A percentile compares a stretch with the other conserved stretches of the same genome.
These are phyloP conservation scores for Beroe forskalii DNA, from an alignment of 37 sponge, comb jelly and placozoan species.

Conservation along the genomic window DNA sequence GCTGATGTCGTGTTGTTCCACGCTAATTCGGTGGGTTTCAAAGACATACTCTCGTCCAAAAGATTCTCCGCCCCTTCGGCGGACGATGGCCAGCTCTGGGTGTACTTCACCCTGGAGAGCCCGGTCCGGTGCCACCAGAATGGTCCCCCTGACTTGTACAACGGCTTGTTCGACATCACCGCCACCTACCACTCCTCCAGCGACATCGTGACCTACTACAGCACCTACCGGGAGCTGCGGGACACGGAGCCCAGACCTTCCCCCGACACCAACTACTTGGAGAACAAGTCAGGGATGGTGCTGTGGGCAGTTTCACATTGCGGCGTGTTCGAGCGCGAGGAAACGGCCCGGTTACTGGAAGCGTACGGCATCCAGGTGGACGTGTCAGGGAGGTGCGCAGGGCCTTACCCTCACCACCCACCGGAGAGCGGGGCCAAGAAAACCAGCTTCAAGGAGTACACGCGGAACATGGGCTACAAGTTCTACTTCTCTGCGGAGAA, in stretches of 20 bases:
- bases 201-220: neutral
- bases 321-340: neutral
- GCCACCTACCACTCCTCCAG: neutral
- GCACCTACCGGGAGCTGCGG: neutral
- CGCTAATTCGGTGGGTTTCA: too few species aligned
- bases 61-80: too few species aligned
- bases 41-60: too few species aligned
- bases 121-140: too few species aligned
- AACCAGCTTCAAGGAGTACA: too few species aligned
- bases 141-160: neutral
- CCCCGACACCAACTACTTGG: neutral
- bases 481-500: neutral
- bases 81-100: neutral
- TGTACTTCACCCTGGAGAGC: neutral
- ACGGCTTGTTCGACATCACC: neutral
- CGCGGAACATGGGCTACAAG: too few species aligned
- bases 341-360: neutral
- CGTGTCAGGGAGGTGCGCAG: neutral
- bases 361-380: neutral
- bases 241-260: neutral
- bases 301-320: neutral
- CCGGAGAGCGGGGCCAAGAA: too few species aligned
- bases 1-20: too few species aligned
- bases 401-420: neutral
- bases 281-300: neutral